Conservation (phyloP, 2,113 vertebrate genomes). For the Hippocampus mohnikei region DNA sequence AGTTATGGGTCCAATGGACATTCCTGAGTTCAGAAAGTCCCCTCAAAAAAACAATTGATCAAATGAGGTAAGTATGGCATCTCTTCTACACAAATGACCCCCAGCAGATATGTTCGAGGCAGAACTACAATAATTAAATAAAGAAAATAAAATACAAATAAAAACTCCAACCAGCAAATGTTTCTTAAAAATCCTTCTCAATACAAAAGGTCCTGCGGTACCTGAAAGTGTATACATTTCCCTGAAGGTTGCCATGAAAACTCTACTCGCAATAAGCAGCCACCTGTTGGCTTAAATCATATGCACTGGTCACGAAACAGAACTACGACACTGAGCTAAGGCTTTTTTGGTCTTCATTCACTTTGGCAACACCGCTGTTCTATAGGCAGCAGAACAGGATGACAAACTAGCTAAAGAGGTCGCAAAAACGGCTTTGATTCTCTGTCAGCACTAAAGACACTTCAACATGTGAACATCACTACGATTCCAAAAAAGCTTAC, state of each 20-base stretch:
- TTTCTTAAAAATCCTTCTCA: conserved; percentile 8
- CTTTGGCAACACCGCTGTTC: conserved; percentile 34
- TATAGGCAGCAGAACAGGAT: conserved; percentile 6
- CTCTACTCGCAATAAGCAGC: conserved; percentile 5
- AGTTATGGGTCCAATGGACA: conserved; percentile 37
- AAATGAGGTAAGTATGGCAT: conserved; percentile 63
- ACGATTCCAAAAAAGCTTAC: conserved; percentile 19
- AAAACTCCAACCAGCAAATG: conserved; percentile 3
- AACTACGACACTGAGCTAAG: conserved; percentile 30
- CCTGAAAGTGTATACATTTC: conserved; percentile 16
- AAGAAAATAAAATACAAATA: conserved; percentile 18
- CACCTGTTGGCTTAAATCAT: conserved; percentile 12
- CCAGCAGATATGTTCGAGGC: conserved; percentile 15
- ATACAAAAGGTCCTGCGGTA: conserved; percentile 15
- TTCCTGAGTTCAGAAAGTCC: conserved; percentile 48
- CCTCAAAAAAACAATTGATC: conserved; percentile 58
- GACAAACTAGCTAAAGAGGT: conserved; percentile 14
- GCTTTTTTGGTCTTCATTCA: conserved; percentile 61
- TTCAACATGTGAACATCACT: conserved; percentile 18
- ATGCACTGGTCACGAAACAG: conserved; percentile 21
- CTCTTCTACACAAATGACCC: conserved; percentile 7
- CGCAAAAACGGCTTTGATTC: not conserved
- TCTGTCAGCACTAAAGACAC: conserved; percentile 28
- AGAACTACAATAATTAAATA: conserved; percentile 46
- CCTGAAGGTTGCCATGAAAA: conserved; percentile 25